These are phyloP conservation scores for Dichetophora obliterata DNA, from an alignment of 2,888 invertebrate genomes.

Conservation along the genomic window DNA sequence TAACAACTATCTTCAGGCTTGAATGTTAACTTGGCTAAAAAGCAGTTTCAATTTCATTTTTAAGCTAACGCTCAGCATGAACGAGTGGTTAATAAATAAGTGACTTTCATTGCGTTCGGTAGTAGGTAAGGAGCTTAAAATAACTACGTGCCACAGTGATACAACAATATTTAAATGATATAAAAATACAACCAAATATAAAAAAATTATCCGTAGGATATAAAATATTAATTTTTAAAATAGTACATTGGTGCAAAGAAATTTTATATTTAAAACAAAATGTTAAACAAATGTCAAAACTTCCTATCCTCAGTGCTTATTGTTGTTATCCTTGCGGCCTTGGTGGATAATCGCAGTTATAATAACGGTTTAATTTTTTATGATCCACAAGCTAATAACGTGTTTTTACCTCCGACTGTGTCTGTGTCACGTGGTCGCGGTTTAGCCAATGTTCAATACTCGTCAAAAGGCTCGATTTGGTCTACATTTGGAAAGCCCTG, in stretches of 20 bases:
- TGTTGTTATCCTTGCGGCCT: constrained; percentile 26
- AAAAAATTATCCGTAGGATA: constrained; percentile 21
- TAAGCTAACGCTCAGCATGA: constrained; percentile 62
- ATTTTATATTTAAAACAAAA: no score
- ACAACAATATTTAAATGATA: background rate
- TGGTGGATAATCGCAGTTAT: constrained; percentile 59
- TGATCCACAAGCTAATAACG: constrained; percentile 56
- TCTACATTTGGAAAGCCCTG: constrained; percentile 66
- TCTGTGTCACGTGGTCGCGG: constrained; percentile 63
- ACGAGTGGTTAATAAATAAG: constrained; percentile 64
- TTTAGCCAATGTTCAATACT: constrained; percentile 58
- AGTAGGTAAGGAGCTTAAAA: constrained; percentile 28
- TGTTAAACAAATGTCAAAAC: constrained; percentile 20
- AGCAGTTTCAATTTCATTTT: constrained; percentile 66
- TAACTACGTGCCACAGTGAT: background rate
- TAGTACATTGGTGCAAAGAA: no score
- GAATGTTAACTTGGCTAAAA: constrained; percentile 31
- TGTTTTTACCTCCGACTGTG: constrained; percentile 63
- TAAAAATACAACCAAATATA: background rate
- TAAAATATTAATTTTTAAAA: constrained; percentile 3
- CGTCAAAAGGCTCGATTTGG: constrained; percentile 63
- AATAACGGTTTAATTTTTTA: constrained; percentile 65
- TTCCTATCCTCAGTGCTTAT: constrained; percentile 7
- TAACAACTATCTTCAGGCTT: background rate
- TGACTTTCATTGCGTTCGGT: constrained; percentile 64